A percentile compares a stretch with the other conserved stretches of the same genome.
Evolutionary conservation across 1,140 invertebrate genomes (phyloP).

Genomic region (Planococcus citri): DNA sequence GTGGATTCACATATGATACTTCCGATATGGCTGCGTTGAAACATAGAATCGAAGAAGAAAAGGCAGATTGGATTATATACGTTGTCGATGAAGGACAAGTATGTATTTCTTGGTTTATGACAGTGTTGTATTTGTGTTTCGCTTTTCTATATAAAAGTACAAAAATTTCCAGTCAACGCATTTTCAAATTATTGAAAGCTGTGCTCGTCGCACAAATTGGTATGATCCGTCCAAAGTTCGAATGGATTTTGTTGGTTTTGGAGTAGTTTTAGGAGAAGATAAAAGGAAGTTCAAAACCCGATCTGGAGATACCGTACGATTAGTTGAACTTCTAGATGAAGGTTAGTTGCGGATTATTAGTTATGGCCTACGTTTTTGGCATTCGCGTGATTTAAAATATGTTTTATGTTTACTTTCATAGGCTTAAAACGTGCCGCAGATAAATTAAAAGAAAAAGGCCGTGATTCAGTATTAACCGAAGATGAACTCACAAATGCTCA

Average conservation of each 20-base stretch:
- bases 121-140: background rate
- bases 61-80: conserved; percentile 84
- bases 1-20: conserved; percentile 98
- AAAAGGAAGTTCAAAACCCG: conserved; percentile 99
- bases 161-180: conserved; percentile 47
- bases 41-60: conserved; percentile 78
- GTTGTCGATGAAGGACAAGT: conserved; percentile 89
- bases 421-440: conserved; percentile 67
- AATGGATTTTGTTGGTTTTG: conserved; percentile 88
- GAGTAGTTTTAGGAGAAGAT: conserved; percentile 95
- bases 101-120: conserved; percentile 31
- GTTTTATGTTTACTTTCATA: conserved; percentile 30
- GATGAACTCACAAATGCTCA: conserved; percentile 76
- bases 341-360: conserved; percentile 37
- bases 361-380: background rate
- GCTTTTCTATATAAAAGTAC: background rate
- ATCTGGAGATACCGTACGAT: conserved; percentile 87
- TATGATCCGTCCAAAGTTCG: conserved; percentile 47
- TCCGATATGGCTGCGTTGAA: conserved; percentile 90
- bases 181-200: conserved; percentile 61
- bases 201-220: conserved; percentile 57
- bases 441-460: conserved; percentile 80
- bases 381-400: background rate
- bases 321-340: conserved; percentile 88
- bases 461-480: conserved; percentile 69